Base-by-base conservation (phyloP, 2,888 invertebrate genomes). In the Euspilapteryx auroguttella region DNA sequence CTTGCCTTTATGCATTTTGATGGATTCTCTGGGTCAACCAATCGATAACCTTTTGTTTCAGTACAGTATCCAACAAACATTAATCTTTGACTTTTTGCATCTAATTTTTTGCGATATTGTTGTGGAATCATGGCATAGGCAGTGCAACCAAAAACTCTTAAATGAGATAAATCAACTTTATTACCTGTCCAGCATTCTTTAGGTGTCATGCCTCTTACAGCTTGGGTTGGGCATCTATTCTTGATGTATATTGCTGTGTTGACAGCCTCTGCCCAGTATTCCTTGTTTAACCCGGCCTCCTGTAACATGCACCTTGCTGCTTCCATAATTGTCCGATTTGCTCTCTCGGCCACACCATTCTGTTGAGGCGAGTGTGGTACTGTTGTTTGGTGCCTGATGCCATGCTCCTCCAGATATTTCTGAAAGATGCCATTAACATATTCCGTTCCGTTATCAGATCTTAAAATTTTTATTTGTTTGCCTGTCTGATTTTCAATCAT, bases 371-470 rank as follows among this genome's bases (percentile, higher is more conserved):
- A 15, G 12, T 27, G 24, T 8, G 27, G 27, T 9, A 27, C 31
- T 3, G 24, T 17, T 2, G 30, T 28, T 25, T 39, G 31, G 27
- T 42, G 39, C 1, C 14, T 17, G 4, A 47, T 50, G n/a, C 42
- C 45, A 9, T 37, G 27, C 6, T 15, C 10, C 11, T 23, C 5
- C 9, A 31, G 25, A 12, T 24, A 31, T n/a, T 4, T 4, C 2
- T 6, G 9, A 12, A 30, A 32, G 7, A 17, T 5, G 9, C 9
- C 15, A 32, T 26, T 33, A 17, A 12, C 12, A 27, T 36, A 41
- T 22, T 41, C 39, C 2, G 10, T 14, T 1, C 37, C 40, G 14
- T 34, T 34, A 26, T 39, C 41, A 11, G 37, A 23, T 13, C 35
- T 25, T 2, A 42, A 10, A 11, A 3, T 7, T 17, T 35, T 35